A percentile compares a stretch with the other conserved stretches of the same genome.
phyloP scores from a whole-genome alignment of 2,113 vertebrate genomes.

The Ivindomyrus marchei region DNA sequence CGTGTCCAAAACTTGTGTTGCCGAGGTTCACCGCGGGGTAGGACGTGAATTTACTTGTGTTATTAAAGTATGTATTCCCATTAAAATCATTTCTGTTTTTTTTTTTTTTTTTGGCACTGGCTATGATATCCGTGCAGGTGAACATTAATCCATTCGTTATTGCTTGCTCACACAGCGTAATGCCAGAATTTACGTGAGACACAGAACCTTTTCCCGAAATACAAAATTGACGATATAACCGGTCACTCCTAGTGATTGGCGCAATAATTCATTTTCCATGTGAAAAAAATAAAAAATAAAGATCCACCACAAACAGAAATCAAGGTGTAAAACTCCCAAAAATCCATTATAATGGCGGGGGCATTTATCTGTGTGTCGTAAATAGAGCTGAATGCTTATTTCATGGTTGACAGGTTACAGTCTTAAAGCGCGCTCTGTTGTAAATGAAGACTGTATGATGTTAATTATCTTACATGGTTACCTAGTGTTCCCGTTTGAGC shows the following conservation, averaged over 20 bases:
- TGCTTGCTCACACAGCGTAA: background rate
- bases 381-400: background rate
- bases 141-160: background rate
- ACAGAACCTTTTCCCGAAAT: background rate
- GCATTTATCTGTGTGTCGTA: background rate
- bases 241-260: background rate
- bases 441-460: background rate
- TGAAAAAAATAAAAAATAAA: background rate
- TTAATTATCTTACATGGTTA: background rate
- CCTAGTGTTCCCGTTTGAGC: background rate
- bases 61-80: background rate
- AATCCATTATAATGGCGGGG: background rate
- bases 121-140: background rate
- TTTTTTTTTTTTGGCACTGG: background rate
- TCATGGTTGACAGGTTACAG: background rate
- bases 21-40: constrained; percentile 8
- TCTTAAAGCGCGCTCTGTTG: background rate
- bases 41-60: constrained; percentile 3
- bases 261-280: background rate
- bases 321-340: background rate
- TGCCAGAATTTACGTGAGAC: background rate
- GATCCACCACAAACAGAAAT: background rate
- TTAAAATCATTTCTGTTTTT: background rate
- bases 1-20: constrained; percentile 45
- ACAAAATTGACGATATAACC: background rate